Evolutionary conservation across 2,888 invertebrate species (phyloP).

Genomic region (Heliconius charithonia): DNA sequence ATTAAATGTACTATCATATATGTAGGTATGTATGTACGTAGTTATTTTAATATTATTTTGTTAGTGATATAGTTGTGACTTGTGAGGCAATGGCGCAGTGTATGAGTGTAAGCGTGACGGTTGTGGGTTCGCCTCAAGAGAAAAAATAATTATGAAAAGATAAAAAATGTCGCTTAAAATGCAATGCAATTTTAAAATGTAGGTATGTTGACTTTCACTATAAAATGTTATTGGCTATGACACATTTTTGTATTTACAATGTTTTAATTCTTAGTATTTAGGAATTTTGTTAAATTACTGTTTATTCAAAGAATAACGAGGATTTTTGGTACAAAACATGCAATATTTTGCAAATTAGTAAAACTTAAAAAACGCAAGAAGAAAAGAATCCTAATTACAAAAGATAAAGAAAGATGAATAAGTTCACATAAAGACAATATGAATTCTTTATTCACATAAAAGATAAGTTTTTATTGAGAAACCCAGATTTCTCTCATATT

Average conservation of each 20-base stretch:
- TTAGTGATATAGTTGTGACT: not conserved
- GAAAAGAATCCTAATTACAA: not conserved
- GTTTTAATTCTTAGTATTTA: too few relatives aligned
- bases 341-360: not conserved
- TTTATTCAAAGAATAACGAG: too few relatives aligned
- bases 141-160: too few relatives aligned
- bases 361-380: not conserved
- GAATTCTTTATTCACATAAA: not conserved
- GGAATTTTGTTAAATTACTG: too few relatives aligned
- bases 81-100: not conserved
- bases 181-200: too few relatives aligned
- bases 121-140: not conserved
- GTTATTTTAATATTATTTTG: not conserved
- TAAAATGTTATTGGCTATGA: too few relatives aligned
- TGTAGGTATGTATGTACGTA: not conserved
- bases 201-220: too few relatives aligned
- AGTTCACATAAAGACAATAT: not conserved
- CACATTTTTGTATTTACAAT: too few relatives aligned
- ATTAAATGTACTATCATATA: not conserved
- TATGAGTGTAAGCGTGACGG: not conserved
- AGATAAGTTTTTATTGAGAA: not conserved
- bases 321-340: too few relatives aligned
- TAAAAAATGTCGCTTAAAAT: too few relatives aligned
- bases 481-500: not conserved
- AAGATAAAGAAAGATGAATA: not conserved